Base-by-base conservation (phyloP, 2,888 invertebrate species). In the Luffia ferchaultella region DNA sequence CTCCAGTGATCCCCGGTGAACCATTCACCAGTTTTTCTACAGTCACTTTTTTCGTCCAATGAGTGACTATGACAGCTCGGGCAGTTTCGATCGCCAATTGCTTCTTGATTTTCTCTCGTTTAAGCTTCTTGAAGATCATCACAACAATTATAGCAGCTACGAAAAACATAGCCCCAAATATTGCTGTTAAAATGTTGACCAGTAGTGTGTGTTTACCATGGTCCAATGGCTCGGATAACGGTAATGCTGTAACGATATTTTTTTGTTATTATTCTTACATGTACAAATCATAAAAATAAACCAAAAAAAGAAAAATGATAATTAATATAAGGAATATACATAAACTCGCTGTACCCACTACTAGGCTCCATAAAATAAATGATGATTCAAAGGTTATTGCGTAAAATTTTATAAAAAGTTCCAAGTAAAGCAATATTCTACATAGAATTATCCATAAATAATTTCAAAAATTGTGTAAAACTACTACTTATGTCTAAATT, bases 11-110 rank as follows among this genome's bases (percentile, higher is more conserved):
- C 61, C 86, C 85, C 52, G 85, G 68, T 45, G 70, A 83, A 50
- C 90, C 90, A 18, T 86, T 86, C 50, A 89, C 80, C 44, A 92
- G 92, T 64, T 93, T 93, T 68, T 94, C 94, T 2, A 95, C 92
- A 9, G 93, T 93, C 1, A 95, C 93, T 68, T 93, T 95, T 73
- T 95, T 95, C 0, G 93, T 95, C 93, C 93, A 94, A 59, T 93
- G 93, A 20, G 94, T 93, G 2, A 92, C 90, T 1, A 93, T 93
- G n/a, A 90, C 91, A 0, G 90, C 90, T 48, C 91, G 77, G 0
- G 91, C 91, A 0, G 92, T 92, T 69, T 94, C 93, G 55, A 93
- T 89, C 0, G 91, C 91, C 53, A 93, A 75, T 54, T 93, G 85
- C 61, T 93, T 93, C 68, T 93, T 91, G 61, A 91, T 86, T 70